Evolutionary conservation across 1,140 invertebrate genomes (phyloP).

Genomic region (Achroia grisella): DNA sequence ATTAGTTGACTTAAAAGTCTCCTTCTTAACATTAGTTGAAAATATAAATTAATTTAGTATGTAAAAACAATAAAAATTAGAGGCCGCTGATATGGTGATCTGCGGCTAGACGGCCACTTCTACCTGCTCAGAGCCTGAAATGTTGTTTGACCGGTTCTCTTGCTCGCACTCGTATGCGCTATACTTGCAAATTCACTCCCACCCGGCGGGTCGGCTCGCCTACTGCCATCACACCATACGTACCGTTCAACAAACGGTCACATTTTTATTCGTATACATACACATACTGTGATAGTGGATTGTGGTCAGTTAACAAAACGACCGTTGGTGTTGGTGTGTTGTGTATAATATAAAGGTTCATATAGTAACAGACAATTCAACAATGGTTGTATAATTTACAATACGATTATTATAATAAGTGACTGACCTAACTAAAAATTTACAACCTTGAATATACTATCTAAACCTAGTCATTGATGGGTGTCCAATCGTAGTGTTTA

Average conservation of each 20-base stretch:
- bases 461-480: too few relatives aligned
- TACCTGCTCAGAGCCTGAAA: constrained; percentile 40
- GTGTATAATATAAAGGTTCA: background rate
- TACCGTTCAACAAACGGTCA: constrained; percentile 40
- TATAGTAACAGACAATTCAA: too few relatives aligned
- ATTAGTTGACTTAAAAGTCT: too few relatives aligned
- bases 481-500: background rate
- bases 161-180: constrained; percentile 44
- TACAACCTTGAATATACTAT: too few relatives aligned
- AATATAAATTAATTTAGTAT: too few relatives aligned
- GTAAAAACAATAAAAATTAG: too few relatives aligned
- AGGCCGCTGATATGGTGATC: too few relatives aligned
- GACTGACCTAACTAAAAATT: too few relatives aligned
- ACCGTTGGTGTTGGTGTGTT: constrained; percentile 4
- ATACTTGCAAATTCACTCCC: constrained; percentile 59
- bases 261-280: constrained; percentile 30
- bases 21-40: too few relatives aligned
- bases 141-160: constrained; percentile 62
- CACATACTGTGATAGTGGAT: too few relatives aligned
- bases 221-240: constrained; percentile 9
- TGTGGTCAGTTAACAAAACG: constrained; percentile 5
- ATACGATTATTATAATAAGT: too few relatives aligned
- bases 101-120: background rate
- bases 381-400: too few relatives aligned
- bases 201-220: constrained; percentile 46